A percentile compares a stretch with the other conserved stretches of the same genome.
Conservation (phyloP, 2,888 invertebrate species). For the Ligdia adustata region DNA sequence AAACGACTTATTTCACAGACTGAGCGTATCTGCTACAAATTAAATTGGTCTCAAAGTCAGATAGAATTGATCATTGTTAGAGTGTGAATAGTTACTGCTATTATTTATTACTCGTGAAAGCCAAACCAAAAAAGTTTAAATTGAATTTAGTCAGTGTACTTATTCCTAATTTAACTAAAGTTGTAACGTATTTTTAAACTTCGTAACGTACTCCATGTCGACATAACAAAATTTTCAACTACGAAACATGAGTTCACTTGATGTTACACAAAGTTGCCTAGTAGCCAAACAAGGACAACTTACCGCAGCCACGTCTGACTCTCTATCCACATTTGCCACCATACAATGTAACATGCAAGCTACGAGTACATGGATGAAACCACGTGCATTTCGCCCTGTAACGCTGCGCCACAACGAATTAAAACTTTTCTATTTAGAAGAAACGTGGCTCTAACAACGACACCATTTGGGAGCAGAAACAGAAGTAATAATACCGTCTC, state of each 20-base stretch:
- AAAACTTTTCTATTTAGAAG: conserved; percentile 71
- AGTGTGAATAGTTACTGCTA: conserved; percentile 32
- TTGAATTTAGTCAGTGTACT: neutral
- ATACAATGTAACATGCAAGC: conserved; percentile 1
- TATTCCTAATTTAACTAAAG: neutral
- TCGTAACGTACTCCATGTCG: no score
- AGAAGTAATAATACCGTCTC: conserved; percentile 43
- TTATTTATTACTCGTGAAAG: neutral
- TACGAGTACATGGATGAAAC: neutral
- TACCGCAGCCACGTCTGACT: conserved; percentile 33
- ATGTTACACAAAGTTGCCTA: conserved; percentile 46
- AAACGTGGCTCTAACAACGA: conserved; percentile 49
- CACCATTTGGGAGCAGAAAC: conserved; percentile 49
- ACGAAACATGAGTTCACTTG: conserved; percentile 31
- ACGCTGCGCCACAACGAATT: conserved; percentile 56
- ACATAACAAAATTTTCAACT: neutral
- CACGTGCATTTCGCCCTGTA: conserved; percentile 7
- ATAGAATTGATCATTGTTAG: conserved; percentile 35
- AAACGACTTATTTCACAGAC: conserved; percentile 38
- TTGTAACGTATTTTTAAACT: neutral
- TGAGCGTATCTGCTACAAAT: conserved; percentile 44
- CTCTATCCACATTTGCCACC: conserved; percentile 30
- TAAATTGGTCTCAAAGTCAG: conserved; percentile 47
- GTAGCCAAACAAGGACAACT: conserved; percentile 47
- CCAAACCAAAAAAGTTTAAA: neutral